Percentiles rank a stretch among this genome's conserved stretches.
Conservation (phyloP, 2,797 vertebrate species). For the Cyclopterus lumpus region DNA sequence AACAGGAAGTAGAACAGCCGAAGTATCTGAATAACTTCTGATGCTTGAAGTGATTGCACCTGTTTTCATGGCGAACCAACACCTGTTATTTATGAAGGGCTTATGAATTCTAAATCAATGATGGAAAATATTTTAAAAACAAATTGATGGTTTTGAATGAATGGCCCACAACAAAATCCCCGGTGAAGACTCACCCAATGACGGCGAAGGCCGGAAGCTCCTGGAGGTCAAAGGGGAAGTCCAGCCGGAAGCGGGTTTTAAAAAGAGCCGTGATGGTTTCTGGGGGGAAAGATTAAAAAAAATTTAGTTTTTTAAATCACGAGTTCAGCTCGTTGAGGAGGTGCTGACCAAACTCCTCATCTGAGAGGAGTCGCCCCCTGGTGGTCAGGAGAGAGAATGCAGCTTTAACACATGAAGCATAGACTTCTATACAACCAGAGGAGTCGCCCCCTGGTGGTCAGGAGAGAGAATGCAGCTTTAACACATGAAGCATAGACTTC, state of each 20-base stretch:
- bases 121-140: neutral
- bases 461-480: no score
- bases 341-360: neutral
- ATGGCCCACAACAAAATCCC: neutral
- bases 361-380: no score
- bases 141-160: neutral
- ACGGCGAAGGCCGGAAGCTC: constrained; percentile 96
- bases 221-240: constrained; percentile 97
- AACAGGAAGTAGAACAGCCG: constrained; percentile 18
- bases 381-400: no score
- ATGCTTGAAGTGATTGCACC: neutral
- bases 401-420: no score
- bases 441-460: no score
- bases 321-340: neutral
- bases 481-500: no score
- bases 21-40: no score
- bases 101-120: no score
- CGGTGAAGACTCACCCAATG: constrained; percentile 88
- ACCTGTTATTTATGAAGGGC: neutral
- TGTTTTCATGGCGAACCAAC: neutral
- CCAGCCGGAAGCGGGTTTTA: constrained; percentile 95
- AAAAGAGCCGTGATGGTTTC: constrained; percentile 98
- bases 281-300: constrained; percentile 53
- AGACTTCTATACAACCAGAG: no score
- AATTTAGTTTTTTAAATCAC: no score